These are phyloP conservation scores for Lanius collurio DNA, from an alignment of 2,113 vertebrate species.

Conservation along the genomic window DNA sequence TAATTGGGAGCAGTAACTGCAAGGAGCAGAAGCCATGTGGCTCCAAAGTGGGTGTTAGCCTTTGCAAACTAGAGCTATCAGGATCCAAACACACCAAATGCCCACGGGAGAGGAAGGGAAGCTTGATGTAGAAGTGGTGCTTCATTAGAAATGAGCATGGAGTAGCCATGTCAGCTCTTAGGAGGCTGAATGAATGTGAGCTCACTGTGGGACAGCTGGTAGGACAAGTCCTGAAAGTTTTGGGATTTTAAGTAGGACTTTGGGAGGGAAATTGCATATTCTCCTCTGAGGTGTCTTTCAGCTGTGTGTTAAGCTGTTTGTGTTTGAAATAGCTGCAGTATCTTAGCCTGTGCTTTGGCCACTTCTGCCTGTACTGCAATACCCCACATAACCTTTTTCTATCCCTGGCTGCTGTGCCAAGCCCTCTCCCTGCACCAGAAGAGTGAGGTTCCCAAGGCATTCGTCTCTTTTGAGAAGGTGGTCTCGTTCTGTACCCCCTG, in stretches of 20 bases:
- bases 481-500: background rate
- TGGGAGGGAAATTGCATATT: background rate
- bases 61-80: background rate
- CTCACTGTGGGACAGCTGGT: background rate
- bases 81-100: background rate
- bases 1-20: background rate
- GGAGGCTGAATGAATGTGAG: background rate
- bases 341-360: background rate
- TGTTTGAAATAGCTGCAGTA: background rate
- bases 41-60: background rate
- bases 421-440: background rate
- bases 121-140: background rate
- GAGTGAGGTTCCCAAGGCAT: background rate
- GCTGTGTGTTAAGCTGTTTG: background rate
- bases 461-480: background rate
- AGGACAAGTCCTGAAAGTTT: background rate
- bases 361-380: background rate
- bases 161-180: background rate
- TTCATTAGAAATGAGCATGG: background rate
- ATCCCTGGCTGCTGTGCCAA: background rate
- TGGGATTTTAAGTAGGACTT: background rate
- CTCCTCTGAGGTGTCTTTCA: background rate
- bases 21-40: background rate
- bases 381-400: background rate
- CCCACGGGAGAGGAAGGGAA: background rate